Percentiles rank a stretch among this genome's conserved stretches.
Evolutionary conservation across 2,113 vertebrate genomes (phyloP).

Genomic region (Pseudopodoces humilis): DNA sequence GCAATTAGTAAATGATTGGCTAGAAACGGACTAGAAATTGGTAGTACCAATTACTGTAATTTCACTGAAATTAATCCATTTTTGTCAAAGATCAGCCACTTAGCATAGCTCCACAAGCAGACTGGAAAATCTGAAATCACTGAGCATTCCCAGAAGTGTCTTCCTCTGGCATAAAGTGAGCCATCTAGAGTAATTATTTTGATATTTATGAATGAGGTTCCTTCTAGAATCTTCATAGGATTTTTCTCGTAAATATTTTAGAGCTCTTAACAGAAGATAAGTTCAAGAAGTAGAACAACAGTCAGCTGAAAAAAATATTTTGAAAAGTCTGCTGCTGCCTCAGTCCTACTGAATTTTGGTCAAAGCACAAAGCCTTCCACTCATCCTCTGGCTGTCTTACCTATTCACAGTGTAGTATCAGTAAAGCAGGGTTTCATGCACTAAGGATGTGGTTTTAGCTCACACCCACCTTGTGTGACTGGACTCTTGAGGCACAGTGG

Average conservation of each 20-base stretch:
- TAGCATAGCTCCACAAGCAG: neutral
- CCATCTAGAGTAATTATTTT: neutral
- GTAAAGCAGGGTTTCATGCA: neutral
- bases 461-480: too few species aligned
- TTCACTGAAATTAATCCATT: neutral
- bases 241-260: neutral
- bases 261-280: neutral
- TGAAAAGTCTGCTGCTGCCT: neutral
- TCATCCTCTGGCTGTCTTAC: neutral
- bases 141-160: neutral
- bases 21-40: neutral
- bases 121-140: neutral
- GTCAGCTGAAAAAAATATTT: neutral
- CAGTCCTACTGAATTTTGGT: neutral
- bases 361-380: neutral
- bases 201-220: neutral
- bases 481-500: neutral
- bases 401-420: neutral
- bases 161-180: neutral
- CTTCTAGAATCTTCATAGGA: neutral
- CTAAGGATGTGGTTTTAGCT: neutral
- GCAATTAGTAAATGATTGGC: neutral
- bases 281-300: neutral
- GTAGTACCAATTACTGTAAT: neutral
- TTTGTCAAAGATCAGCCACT: neutral